Base-by-base conservation (phyloP, 1,140 invertebrate species). In the Tetramorium parvispinum region DNA sequence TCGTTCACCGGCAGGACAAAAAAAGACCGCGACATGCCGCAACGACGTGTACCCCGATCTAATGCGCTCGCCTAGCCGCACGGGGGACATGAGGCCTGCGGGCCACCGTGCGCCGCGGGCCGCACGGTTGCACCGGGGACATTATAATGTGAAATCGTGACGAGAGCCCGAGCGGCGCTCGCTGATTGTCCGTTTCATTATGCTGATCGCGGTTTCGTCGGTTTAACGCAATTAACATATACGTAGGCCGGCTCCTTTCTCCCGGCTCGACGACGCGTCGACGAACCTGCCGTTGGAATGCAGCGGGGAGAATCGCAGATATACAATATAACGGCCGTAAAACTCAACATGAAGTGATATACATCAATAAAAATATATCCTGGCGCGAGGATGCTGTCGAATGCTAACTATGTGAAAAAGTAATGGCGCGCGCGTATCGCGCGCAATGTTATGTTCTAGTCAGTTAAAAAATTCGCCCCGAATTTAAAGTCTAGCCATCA, bases 11-110 rank as follows among this genome's bases (percentile, higher is more conserved):
- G 49, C 59, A 63, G 85, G 68, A 73, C 66, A 78, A 91, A 92
- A 94, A 94, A 93, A 92, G 91, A 71, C 86, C 78, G 87, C 90
- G 89, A 94, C 93, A 94, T 93, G 93, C 91, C 91, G 90, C 90
- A 79, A 90, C 89, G 89, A 89, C 91, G 88, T 89, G 87, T 93
- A 92, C 87, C 89, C 79, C 87, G 90, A 90, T 91, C 90, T 91
- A 91, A 91, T 91, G 89, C 78, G 73, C 90, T 91, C 85, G 85
- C 90, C 85, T 91, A 90, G 88, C 87, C 61, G 75, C 78, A 70
- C 65, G 85, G 87, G 87, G 87, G 55, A 88, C 76, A 77, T 77
- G 68, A 73, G 49, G 75, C 55, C 43, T 24, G 46, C 43, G 57
- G 89, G 87, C 88, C 88, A 89, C 75, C 88, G 88, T 79, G 85